These are phyloP conservation scores for Euthynnus affinis DNA, from an alignment of 2,797 vertebrate genomes.

Conservation along the genomic window DNA sequence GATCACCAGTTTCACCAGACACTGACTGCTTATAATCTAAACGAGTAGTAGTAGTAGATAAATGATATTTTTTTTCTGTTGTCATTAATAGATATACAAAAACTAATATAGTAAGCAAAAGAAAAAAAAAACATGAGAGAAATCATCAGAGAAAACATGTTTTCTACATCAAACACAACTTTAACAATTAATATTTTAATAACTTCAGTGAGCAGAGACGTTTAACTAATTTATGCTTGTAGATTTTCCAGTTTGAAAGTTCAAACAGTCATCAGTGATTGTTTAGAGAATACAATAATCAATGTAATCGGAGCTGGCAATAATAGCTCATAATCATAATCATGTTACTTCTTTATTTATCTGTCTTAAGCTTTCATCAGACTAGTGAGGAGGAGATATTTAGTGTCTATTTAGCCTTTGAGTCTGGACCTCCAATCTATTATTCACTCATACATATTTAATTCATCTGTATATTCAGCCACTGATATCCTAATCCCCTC, in stretches of 20 bases:
- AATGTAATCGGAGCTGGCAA: slow-evolving; percentile 4
- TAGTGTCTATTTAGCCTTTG: slow-evolving; percentile 11
- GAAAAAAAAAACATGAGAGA: no score
- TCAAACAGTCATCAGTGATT: neutral
- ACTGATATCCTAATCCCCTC: neutral
- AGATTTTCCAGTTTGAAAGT: neutral
- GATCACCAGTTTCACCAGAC: neutral
- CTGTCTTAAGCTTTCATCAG: neutral
- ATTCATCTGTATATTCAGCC: slow-evolving; percentile 19
- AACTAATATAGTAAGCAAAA: no score
- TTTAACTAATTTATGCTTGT: neutral
- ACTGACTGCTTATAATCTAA: neutral
- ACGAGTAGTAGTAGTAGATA: no score
- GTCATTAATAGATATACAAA: no score
- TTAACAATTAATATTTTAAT: slow-evolving; percentile 4
- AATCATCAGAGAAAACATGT: neutral
- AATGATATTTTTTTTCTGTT: no score
- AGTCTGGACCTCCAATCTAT: slow-evolving; percentile 5
- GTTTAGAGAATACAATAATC: slow-evolving; percentile 22
- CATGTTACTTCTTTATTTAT: slow-evolving; percentile 4
- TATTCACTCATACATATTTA: slow-evolving; percentile 24
- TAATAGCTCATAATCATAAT: slow-evolving; percentile 33
- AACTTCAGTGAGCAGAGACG: neutral
- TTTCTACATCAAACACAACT: neutral
- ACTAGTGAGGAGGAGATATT: neutral